Evolutionary conservation across 2,113 vertebrate genomes (phyloP).

Genomic region (Pithys albifrons): DNA sequence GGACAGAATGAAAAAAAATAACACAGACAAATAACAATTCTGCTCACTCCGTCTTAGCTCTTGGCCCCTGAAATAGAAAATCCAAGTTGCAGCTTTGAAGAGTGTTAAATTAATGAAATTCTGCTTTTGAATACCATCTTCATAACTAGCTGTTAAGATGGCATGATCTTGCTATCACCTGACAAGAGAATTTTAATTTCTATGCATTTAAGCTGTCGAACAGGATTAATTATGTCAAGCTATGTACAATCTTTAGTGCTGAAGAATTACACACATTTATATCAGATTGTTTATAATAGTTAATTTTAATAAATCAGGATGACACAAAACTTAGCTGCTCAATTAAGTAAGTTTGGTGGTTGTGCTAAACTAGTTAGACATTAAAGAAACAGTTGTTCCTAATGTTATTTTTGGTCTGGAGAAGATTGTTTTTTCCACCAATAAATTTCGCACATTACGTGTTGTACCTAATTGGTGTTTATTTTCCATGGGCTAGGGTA

Average conservation of each 20-base stretch:
- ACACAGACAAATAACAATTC: background rate
- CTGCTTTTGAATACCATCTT: background rate
- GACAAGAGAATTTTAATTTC: background rate
- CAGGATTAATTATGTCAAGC: background rate
- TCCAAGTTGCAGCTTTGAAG: background rate
- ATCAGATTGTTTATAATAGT: background rate
- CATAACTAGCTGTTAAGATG: background rate
- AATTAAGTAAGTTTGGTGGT: background rate
- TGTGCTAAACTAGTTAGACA: background rate
- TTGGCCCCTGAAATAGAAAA: background rate
- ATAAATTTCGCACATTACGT: background rate
- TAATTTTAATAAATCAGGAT: background rate
- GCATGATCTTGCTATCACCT: background rate
- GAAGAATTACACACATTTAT: background rate
- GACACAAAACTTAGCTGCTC: background rate
- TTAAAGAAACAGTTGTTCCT: background rate
- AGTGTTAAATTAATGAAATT: background rate
- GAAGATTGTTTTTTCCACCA: background rate
- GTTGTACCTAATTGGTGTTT: background rate
- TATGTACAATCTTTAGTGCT: background rate
- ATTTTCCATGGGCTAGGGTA: background rate
- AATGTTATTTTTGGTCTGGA: background rate
- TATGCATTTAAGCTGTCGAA: background rate
- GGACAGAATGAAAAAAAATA: background rate
- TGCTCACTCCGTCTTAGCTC: accelerated